Percentiles rank a stretch among this genome's conserved stretches.
phyloP scores from a whole-genome alignment of 1,140 invertebrate species.

The Drosophila pruinosa region DNA sequence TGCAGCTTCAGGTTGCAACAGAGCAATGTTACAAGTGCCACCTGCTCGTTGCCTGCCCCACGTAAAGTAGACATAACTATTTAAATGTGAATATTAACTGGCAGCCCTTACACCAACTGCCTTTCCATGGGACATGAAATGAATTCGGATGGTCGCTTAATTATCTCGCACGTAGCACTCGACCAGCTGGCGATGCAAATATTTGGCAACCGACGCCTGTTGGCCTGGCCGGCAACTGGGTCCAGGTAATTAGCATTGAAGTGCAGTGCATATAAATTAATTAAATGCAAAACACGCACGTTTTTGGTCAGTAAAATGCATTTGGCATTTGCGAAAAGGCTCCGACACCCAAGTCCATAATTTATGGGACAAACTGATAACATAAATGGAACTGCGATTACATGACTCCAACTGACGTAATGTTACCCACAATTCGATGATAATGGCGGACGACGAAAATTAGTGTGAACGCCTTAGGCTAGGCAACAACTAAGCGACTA shows the following conservation, averaged over 20 bases:
- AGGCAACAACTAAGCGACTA: conserved; percentile 37
- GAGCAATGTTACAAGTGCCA: not conserved
- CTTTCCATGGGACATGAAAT: conserved; percentile 37
- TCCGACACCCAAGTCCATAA: conserved; percentile 25
- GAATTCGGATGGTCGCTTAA: conserved; percentile 63
- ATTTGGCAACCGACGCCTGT: conserved; percentile 59
- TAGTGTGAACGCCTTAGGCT: conserved; percentile 37
- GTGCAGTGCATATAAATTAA: conserved; percentile 33
- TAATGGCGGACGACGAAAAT: conserved; percentile 13
- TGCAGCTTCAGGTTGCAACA: conserved; percentile 8
- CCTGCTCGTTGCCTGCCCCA: not conserved
- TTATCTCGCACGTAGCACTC: conserved; percentile 51
- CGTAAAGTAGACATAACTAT: conserved; percentile 24
- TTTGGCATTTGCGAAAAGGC: conserved; percentile 1
- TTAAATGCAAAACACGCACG: conserved; percentile 64
- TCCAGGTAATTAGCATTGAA: conserved; percentile 22
- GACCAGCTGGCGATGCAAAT: conserved; percentile 52
- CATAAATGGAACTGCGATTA: conserved; percentile 47
- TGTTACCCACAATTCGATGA: conserved; percentile 1
- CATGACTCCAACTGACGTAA: conserved; percentile 36
- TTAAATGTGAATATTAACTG: conserved; percentile 35
- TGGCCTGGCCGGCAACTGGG: not conserved
- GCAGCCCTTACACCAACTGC: not conserved
- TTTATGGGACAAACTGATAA: conserved; percentile 63
- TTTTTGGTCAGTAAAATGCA: conserved; percentile 29